Conservation (phyloP, 2,888 invertebrate genomes). For the Meghimatium bilineatum region DNA sequence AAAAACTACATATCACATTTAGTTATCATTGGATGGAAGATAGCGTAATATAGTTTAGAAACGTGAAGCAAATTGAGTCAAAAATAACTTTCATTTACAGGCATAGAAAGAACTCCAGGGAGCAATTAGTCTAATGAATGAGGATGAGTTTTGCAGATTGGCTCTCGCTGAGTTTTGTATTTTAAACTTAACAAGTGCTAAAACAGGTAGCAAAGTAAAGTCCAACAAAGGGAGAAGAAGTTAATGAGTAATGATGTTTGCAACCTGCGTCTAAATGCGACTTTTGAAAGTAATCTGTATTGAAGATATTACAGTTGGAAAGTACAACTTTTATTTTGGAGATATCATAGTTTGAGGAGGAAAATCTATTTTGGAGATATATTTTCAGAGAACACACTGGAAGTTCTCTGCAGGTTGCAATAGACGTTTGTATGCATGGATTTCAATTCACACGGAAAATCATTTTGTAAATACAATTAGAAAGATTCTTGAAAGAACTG, state of each 20-base stretch:
- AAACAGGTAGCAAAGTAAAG: conserved; percentile 1
- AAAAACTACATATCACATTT: not conserved
- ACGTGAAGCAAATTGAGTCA: not conserved
- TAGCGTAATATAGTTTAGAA: not conserved
- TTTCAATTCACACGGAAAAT: not conserved
- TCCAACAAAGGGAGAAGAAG: not conserved
- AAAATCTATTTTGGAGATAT: too few relatives aligned
- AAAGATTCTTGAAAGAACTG: not conserved
- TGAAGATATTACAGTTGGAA: not conserved
- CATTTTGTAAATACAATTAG: not conserved
- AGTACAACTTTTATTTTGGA: too few relatives aligned
- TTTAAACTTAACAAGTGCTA: conserved; percentile 1
- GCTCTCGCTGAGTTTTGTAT: not conserved
- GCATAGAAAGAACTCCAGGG: not conserved
- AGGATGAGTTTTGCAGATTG: not conserved
- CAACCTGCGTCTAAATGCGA: conserved; percentile 11
- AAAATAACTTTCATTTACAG: conserved; percentile 3
- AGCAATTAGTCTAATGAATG: conserved; percentile 10
- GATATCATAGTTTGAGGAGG: too few relatives aligned
- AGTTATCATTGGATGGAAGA: not conserved
- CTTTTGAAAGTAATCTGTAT: not conserved
- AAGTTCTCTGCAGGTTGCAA: not conserved
- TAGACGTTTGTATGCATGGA: not conserved
- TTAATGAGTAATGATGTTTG: conserved; percentile 4
- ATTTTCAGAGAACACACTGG: not conserved